Base-by-base conservation (phyloP, 1,140 invertebrate species). In the Scaptodrosophila lebanonensis region DNA sequence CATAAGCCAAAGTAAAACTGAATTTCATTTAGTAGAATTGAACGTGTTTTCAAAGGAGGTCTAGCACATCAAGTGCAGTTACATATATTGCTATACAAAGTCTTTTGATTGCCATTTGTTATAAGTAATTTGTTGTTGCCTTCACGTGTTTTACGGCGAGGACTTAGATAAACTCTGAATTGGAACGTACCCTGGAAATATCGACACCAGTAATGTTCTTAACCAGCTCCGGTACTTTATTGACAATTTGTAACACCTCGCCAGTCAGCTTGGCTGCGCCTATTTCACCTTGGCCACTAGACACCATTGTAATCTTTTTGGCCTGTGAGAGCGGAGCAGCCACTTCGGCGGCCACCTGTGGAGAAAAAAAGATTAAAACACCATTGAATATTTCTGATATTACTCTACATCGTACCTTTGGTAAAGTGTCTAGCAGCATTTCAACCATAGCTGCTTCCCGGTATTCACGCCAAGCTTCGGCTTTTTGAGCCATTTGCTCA, bases 371-470 rank as follows among this genome's bases (percentile, higher is more conserved):
- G 6, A 33, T 66, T 70, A 57, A 15, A 8, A 33, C 20, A 22
- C n/a, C 22, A 35, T 50, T 16, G 3, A 9, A 1, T 7, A 20
- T 15, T n/a, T 1, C 0, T 2, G 3, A 3, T 9, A 0, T 0
- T 1, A 3, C 5, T 33, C 3, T 0, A 11, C 1, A 25, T 2
- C 43, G 7, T 89, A 98, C 97, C 91, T 97, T 98, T 29, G 97
- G 97, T 76, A 99, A 88, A n/a, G 94, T 95, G 47, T 98, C 95
- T 13, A 99, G 90, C 79, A 98, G 93, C 97, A 99, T 98, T 77
- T 99, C 97, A 43, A 98, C 92, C 92, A 98, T 97, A 25, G 97
- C 97, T 38, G 97, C 97, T 60, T 95, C 95, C 64, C 96, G 95
- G 85, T 98, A 99, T 83, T 98, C 95, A 83, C 94, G 95, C 92